Evolutionary conservation across 2,888 invertebrate genomes (phyloP).

Genomic region (Aphidius colemani): DNA sequence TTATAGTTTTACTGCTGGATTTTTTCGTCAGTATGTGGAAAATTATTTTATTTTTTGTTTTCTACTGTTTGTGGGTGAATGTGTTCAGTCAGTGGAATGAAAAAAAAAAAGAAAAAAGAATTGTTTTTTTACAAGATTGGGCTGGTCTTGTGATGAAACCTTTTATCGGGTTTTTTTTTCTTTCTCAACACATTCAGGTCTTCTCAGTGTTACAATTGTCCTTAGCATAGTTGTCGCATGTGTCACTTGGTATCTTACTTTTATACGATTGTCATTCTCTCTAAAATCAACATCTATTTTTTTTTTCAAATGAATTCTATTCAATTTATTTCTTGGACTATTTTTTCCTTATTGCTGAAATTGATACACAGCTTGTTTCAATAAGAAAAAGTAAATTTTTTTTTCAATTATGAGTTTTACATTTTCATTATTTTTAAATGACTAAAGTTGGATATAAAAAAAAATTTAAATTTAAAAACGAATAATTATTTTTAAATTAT

Average conservation of each 20-base stretch:
- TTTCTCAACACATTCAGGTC: no score
- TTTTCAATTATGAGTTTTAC: no score
- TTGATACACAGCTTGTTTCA: no score
- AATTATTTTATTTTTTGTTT: not conserved
- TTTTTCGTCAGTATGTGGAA: not conserved
- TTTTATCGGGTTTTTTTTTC: conserved; percentile 10
- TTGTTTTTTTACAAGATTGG: conserved; percentile 9
- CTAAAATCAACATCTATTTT: not conserved
- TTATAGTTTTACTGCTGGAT: conserved; percentile 13
- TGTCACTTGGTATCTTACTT: no score
- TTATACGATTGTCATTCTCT: conserved; percentile 1
- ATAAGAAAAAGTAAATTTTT: no score
- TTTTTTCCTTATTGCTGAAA: no score
- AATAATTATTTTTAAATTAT: not conserved
- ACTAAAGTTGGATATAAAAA: no score
- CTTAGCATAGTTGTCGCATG: no score
- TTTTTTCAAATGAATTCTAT: no score
- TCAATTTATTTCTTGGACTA: no score
- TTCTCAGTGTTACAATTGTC: conserved; percentile 12
- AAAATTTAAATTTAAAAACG: not conserved
- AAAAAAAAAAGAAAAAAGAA: not conserved
- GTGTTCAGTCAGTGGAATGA: not conserved
- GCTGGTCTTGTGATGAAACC: conserved; percentile 3
- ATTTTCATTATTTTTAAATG: no score
- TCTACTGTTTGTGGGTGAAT: conserved; percentile 15